A percentile compares a stretch with the other conserved stretches of the same genome.
Evolutionary conservation across 2,888 invertebrate genomes (phyloP).

Genomic region (Hyposoter didymator): DNA sequence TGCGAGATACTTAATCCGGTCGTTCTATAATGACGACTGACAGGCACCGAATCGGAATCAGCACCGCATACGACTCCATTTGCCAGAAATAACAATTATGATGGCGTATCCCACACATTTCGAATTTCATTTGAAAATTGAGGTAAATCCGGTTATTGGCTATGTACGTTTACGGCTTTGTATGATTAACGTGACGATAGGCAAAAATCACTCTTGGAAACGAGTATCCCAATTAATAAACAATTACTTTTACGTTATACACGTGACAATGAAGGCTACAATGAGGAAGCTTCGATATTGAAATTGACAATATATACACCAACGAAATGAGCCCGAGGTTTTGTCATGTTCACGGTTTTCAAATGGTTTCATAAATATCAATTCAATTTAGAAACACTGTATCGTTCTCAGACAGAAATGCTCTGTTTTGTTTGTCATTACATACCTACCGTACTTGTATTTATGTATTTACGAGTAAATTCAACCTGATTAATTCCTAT

Average conservation of each 20-base stretch:
- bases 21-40: neutral
- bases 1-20: neutral
- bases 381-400: neutral
- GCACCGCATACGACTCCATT: neutral
- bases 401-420: conserved; percentile 4
- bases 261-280: neutral
- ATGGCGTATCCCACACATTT: neutral
- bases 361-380: conserved; percentile 9
- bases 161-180: neutral
- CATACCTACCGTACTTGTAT: neutral
- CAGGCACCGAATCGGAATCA: neutral
- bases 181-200: neutral
- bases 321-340: neutral
- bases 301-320: neutral
- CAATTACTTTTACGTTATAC: neutral
- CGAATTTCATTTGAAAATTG: neutral
- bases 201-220: neutral
- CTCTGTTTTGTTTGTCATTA: neutral
- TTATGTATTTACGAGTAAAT: neutral
- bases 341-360: neutral
- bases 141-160: neutral
- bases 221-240: conserved; percentile 17
- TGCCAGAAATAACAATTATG: neutral
- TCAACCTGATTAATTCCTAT: conserved; percentile 10
- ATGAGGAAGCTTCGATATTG: conserved; percentile 18